These are phyloP conservation scores for Spisula subtruncata DNA, from an alignment of 2,888 invertebrate species.

Conservation along the genomic window DNA sequence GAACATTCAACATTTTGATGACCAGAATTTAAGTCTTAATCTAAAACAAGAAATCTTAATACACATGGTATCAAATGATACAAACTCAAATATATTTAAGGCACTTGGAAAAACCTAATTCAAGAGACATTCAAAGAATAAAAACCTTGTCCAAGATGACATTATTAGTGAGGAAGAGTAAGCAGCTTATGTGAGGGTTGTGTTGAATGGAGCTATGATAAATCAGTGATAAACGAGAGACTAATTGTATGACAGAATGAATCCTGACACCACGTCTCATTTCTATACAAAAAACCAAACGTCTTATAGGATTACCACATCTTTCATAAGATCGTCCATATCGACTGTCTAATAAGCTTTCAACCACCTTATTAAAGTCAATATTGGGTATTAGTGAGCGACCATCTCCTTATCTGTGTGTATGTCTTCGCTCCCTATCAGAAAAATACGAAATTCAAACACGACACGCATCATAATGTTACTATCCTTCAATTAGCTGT, in stretches of 20 bases:
- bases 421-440: slow-evolving; percentile 1
- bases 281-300: slow-evolving; percentile 39
- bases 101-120: too few species aligned
- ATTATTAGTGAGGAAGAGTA: slow-evolving; percentile 35
- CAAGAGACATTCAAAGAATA: not conserved
- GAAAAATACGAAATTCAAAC: not conserved
- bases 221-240: slow-evolving; percentile 54
- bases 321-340: slow-evolving; percentile 35
- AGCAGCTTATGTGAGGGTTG: slow-evolving; percentile 51
- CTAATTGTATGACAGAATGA: slow-evolving; percentile 64
- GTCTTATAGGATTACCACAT: slow-evolving; percentile 21
- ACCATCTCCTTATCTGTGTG: slow-evolving; percentile 1
- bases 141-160: not conserved
- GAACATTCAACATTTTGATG: too few species aligned
- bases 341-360: slow-evolving; percentile 27
- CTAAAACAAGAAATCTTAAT: too few species aligned
- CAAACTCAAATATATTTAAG: too few species aligned
- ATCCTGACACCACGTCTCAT: slow-evolving; percentile 62
- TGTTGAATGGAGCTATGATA: slow-evolving; percentile 43
- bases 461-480: not conserved
- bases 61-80: too few species aligned
- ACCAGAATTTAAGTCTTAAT: too few species aligned
- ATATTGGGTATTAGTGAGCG: slow-evolving; percentile 2
- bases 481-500: slow-evolving; percentile 7
- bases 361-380: slow-evolving; percentile 4